Conservation (phyloP, 2,888 invertebrate species). For the Acanthopleura granulata region DNA sequence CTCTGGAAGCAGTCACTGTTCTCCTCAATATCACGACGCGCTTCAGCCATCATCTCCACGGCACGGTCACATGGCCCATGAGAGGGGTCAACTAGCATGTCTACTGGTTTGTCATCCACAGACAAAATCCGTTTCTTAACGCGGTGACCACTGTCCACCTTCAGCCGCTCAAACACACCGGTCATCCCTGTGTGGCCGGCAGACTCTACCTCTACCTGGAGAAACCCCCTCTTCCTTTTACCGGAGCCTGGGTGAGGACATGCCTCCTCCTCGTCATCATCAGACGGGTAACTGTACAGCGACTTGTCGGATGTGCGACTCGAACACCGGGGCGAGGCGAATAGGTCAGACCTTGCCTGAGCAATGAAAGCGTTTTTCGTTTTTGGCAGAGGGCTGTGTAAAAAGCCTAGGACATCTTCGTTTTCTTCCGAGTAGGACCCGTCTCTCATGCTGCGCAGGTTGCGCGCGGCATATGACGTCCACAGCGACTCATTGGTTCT, state of each 20-base stretch:
- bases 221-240: constrained; percentile 21
- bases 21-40: too few relatives aligned
- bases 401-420: constrained; percentile 30
- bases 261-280: constrained; percentile 37
- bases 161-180: constrained; percentile 29
- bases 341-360: not conserved
- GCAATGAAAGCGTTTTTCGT: constrained; percentile 11
- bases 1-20: too few relatives aligned
- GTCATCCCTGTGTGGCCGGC: constrained; percentile 32
- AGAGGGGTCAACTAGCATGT: not conserved
- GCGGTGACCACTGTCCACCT: constrained; percentile 39
- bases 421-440: constrained; percentile 51
- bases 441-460: constrained; percentile 53
- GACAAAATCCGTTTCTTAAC: constrained; percentile 32
- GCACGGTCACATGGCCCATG: not conserved
- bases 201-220: not conserved
- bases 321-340: not conserved
- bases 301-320: constrained; percentile 19
- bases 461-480: constrained; percentile 58
- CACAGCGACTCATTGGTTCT: constrained; percentile 52
- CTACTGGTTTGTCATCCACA: constrained; percentile 23
- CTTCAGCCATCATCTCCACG: too few relatives aligned
- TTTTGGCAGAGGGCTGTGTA: not conserved
- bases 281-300: constrained; percentile 42
- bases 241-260: constrained; percentile 18